These are phyloP conservation scores for Drosophila sechellia DNA, from an alignment of 1,140 invertebrate species.

Conservation along the genomic window DNA sequence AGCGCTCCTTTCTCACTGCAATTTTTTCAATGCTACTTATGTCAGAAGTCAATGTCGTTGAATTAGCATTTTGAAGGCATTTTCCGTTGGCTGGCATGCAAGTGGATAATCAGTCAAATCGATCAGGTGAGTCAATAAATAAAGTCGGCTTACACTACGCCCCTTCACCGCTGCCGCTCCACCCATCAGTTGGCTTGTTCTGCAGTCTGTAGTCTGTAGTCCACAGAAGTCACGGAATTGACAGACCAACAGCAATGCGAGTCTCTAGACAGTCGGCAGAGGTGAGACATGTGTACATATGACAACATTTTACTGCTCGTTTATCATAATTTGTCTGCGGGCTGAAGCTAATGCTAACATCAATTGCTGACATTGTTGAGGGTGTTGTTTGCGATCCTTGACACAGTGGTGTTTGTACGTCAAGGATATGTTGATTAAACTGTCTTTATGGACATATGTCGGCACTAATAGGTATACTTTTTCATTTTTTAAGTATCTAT, in stretches of 20 bases:
- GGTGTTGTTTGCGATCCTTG: constrained; percentile 14
- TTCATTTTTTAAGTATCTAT: neutral
- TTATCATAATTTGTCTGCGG: constrained; percentile 75
- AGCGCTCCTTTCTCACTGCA: constrained; percentile 2
- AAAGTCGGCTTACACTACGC: constrained; percentile 25
- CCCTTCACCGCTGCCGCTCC: neutral
- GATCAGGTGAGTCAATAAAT: constrained; percentile 82
- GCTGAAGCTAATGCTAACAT: constrained; percentile 59
- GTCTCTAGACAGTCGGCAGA: constrained; percentile 21
- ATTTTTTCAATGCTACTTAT: constrained; percentile 13
- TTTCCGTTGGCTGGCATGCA: constrained; percentile 62
- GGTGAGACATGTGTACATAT: constrained; percentile 69
- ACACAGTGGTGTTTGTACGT: constrained; percentile 20
- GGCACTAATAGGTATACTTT: neutral
- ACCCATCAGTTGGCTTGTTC: too few relatives aligned
- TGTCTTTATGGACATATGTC: constrained; percentile 6
- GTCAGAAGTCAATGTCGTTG: constrained; percentile 14
- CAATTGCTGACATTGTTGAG: constrained; percentile 40
- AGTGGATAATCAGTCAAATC: constrained; percentile 78
- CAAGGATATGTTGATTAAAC: constrained; percentile 20
- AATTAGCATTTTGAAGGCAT: constrained; percentile 28
- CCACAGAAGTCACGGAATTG: constrained; percentile 20
- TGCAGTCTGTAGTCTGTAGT: constrained; percentile 1
- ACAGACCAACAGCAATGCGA: constrained; percentile 11
- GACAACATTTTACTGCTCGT: constrained; percentile 76